Evolutionary conservation across 1,140 invertebrate genomes (phyloP), one percentile per base, ranked within the genome.

Genomic region (Pinna nobilis): DNA sequence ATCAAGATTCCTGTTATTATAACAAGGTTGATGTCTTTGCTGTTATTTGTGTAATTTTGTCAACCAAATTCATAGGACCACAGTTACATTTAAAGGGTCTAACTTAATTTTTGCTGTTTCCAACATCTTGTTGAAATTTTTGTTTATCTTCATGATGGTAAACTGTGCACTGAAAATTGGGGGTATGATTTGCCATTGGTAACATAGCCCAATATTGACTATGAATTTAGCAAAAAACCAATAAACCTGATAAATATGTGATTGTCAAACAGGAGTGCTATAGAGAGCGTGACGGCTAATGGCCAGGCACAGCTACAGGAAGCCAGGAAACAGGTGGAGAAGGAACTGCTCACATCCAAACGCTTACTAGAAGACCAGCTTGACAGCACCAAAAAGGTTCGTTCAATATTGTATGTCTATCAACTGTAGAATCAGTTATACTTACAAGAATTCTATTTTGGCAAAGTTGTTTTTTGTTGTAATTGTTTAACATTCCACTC

Each of bases 381-480:
- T 25, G 59, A 63, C n/a, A 25, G 55, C 37, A 59, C 33, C 33
- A 59, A 59, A 33, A 59, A 59, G 55, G 55, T 35, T n/a, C n/a
- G 28, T n/a, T 6, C 9, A 25, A 32, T 18, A 59, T 59, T 35
- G 15, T 20, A 5, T 47, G 32, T 23, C 4, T 7, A 23, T 11
- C 0, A 4, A 49, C 23, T 49, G 1, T 53, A 28, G 25, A 23
- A 28, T 1, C 23, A 15, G 51, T 1, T 23, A 13, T 28, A 53
- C 41, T 47, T 47, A 47, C 20, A 18, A 20, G 25, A 23, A 53
- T 53, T 53, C 2, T 13, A 20, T 5, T 53, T 13, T 53, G 9
- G 50, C 50, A 20, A 3, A 28, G 32, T 53, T 53, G 50, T 28
- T 53, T 53, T 13, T 28, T 53, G 4, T 20, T 23, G 9, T 13